Conservation (phyloP, 2,113 vertebrate species). For the Chionis minor region DNA sequence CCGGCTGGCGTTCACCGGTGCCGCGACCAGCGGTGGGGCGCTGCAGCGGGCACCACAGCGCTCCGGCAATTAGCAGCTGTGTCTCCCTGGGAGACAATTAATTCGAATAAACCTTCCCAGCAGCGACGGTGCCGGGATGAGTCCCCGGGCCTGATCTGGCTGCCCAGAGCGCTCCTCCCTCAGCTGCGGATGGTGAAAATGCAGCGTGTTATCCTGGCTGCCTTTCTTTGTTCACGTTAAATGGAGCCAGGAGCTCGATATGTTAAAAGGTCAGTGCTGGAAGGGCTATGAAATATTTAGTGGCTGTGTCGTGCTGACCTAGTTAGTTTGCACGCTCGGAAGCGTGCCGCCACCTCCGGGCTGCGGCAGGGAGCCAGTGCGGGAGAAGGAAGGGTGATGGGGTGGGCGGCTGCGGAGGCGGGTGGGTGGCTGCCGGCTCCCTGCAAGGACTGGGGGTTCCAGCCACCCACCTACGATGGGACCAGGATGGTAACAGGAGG, state of each 20-base stretch:
- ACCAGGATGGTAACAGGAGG: not conserved
- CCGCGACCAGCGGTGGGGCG: no score
- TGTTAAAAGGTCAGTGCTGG: not conserved
- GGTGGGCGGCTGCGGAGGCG: not conserved
- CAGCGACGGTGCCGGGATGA: rapidly evolving
- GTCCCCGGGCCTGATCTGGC: not conserved
- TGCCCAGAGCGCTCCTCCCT: not conserved
- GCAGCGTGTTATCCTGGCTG: rapidly evolving
- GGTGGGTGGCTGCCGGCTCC: no score
- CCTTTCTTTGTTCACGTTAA: not conserved
- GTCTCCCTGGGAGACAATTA: not conserved
- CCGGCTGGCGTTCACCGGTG: no score
- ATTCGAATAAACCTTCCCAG: not conserved
- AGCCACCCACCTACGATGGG: rapidly evolving
- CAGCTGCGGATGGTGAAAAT: not conserved
- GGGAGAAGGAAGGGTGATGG: not conserved
- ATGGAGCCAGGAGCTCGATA: not conserved
- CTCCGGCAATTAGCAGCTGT: not conserved
- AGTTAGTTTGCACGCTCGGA: not conserved
- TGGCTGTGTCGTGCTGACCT: not conserved
- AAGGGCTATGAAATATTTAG: slow-evolving; percentile 55
- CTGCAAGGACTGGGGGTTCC: not conserved
- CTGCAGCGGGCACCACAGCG: not conserved
- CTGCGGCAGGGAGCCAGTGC: not conserved
- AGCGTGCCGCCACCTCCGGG: not conserved